Percentiles rank a stretch among this genome's conserved stretches.
phyloP scores from a whole-genome alignment of 2,888 invertebrate species.

The Meandrusa payeni region DNA sequence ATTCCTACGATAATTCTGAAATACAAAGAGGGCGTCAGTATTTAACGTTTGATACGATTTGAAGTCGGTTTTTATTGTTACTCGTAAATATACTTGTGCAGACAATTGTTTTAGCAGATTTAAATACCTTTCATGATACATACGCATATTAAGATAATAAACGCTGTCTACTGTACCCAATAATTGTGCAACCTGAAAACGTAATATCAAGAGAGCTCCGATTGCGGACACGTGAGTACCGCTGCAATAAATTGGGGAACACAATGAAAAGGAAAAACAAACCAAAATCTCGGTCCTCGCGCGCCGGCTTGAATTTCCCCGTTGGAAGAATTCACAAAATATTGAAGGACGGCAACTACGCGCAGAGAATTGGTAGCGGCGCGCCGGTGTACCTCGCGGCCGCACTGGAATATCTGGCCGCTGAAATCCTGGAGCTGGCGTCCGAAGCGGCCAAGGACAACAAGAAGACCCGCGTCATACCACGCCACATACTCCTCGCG shows the following conservation, averaged over 20 bases:
- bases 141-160: no score
- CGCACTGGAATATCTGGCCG: conserved; percentile 83
- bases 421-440: conserved; percentile 84
- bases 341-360: conserved; percentile 81
- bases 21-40: no score
- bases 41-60: no score
- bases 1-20: no score
- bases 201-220: not conserved
- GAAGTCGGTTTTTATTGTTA: no score
- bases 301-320: conserved; percentile 78
- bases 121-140: no score
- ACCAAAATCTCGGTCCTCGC: conserved; percentile 55
- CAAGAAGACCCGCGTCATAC: conserved; percentile 79
- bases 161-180: no score
- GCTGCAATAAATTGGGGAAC: no score
- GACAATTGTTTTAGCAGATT: no score
- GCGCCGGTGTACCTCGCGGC: conserved; percentile 79
- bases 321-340: conserved; percentile 80
- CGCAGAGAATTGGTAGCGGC: conserved; percentile 76
- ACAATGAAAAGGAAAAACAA: conserved; percentile 36
- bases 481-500: conserved; percentile 52
- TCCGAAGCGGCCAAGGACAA: conserved; percentile 83
- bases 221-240: no score
- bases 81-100: no score
- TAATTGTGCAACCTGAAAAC: not conserved